Conservation (phyloP, 2,113 vertebrate genomes). For the Nyctibius bracteatus region DNA sequence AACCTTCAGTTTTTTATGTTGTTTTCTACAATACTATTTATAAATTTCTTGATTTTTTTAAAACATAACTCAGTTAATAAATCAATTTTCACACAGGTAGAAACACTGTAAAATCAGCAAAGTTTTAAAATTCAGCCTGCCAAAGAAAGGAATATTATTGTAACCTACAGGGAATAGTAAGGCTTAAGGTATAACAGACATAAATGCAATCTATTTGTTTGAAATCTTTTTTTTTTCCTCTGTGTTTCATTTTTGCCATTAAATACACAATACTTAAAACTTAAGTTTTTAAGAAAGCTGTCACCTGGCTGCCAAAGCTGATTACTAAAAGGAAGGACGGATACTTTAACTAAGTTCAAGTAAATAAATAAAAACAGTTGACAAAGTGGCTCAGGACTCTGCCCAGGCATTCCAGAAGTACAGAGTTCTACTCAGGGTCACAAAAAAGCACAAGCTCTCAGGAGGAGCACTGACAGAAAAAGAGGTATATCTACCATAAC, state of each 20-base stretch:
- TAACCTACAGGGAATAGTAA: background rate
- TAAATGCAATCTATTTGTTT: background rate
- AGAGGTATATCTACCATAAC: background rate
- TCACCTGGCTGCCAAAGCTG: background rate
- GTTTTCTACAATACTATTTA: background rate
- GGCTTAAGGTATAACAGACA: background rate
- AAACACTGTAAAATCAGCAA: background rate
- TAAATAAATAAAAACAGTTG: background rate
- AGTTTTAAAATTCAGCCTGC: background rate
- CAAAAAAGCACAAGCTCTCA: background rate
- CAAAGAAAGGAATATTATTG: background rate
- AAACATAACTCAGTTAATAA: background rate
- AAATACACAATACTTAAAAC: background rate
- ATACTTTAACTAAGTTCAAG: background rate
- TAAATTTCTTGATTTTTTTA: background rate
- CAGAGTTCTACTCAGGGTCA: background rate
- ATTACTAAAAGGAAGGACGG: background rate
- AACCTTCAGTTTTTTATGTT: background rate
- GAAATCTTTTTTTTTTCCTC: background rate
- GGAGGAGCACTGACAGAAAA: background rate
- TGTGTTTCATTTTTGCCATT: background rate
- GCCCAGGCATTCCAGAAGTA: background rate
- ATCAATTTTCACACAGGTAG: background rate
- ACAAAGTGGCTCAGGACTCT: background rate
- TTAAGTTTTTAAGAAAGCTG: background rate